phyloP scores from a whole-genome alignment of 2,888 invertebrate genomes.

The Syrista parreyssii region DNA sequence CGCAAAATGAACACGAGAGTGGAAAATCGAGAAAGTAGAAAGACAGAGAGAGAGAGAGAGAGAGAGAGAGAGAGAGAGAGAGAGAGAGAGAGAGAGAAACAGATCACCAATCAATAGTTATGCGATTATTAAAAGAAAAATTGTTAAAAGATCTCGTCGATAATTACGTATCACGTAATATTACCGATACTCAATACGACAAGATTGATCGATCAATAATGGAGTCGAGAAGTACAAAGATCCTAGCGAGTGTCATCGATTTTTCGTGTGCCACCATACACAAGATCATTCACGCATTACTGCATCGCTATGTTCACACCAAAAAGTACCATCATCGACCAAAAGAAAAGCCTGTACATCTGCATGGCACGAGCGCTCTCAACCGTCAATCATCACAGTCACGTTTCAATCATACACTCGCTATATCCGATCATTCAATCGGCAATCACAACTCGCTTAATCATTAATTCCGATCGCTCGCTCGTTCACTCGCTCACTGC shows the following conservation, averaged over 20 bases:
- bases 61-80: no score
- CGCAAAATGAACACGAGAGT: neutral
- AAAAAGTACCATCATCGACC: neutral
- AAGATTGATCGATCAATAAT: neutral
- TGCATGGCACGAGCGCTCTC: neutral
- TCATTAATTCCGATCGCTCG: constrained; percentile 12
- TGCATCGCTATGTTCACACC: neutral
- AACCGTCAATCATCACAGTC: neutral
- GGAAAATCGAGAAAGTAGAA: neutral
- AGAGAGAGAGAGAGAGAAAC: neutral
- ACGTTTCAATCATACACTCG: neutral
- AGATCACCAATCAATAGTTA: neutral
- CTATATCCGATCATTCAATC: constrained; percentile 1
- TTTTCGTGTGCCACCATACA: constrained; percentile 3
- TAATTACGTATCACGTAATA: neutral
- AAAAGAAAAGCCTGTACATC: neutral
- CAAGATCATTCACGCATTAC: constrained; percentile 13
- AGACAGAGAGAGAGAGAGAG: no score
- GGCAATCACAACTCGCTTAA: neutral
- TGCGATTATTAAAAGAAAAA: neutral
- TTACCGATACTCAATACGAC: constrained; percentile 5
- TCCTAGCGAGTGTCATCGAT: neutral
- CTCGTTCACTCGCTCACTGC: constrained; percentile 7
- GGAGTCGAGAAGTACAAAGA: neutral
- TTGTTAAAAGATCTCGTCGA: neutral